phyloP scores from a whole-genome alignment of 2,113 vertebrate genomes.

The Oryzias celebensis region DNA sequence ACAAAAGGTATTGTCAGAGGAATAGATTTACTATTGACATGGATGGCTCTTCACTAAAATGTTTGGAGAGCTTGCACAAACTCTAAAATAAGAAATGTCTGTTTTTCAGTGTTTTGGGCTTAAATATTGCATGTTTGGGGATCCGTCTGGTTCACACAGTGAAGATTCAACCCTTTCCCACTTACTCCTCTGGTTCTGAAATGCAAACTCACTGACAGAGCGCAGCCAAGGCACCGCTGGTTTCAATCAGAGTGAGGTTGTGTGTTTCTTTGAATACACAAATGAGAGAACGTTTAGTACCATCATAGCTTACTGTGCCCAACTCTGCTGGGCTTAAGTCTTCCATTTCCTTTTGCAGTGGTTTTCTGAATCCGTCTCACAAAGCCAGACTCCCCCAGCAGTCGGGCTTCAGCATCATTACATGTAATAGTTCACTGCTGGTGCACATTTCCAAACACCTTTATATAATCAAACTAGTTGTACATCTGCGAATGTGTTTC shows the following conservation, averaged over 20 bases:
- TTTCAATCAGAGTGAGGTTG: slow-evolving; percentile 48
- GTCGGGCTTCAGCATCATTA: slow-evolving; percentile 44
- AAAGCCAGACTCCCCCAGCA: slow-evolving; percentile 22
- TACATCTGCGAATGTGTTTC: slow-evolving; percentile 12
- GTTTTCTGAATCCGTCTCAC: slow-evolving; percentile 11
- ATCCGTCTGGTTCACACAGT: slow-evolving; percentile 3
- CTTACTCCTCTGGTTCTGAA: slow-evolving; percentile 2
- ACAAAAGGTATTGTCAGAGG: no score
- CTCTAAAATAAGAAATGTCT: no score
- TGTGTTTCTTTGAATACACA: slow-evolving; percentile 18
- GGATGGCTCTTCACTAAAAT: no score
- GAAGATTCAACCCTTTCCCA: slow-evolving; percentile 13
- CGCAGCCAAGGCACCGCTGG: slow-evolving; percentile 32
- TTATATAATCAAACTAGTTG: neutral
- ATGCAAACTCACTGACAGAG: slow-evolving; percentile 37
- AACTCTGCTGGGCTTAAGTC: slow-evolving; percentile 21
- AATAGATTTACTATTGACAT: no score
- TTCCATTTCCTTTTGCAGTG: slow-evolving; percentile 15
- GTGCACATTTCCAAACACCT: neutral
- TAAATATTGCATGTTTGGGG: slow-evolving; percentile 49
- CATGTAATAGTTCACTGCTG: slow-evolving; percentile 14
- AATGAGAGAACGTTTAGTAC: neutral
- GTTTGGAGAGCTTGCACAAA: no score
- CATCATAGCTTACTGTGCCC: slow-evolving; percentile 1
- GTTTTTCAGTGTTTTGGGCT: slow-evolving; percentile 17